Evolutionary conservation across 2,888 invertebrate genomes (phyloP).

Genomic region (Agrotis ipsilon): DNA sequence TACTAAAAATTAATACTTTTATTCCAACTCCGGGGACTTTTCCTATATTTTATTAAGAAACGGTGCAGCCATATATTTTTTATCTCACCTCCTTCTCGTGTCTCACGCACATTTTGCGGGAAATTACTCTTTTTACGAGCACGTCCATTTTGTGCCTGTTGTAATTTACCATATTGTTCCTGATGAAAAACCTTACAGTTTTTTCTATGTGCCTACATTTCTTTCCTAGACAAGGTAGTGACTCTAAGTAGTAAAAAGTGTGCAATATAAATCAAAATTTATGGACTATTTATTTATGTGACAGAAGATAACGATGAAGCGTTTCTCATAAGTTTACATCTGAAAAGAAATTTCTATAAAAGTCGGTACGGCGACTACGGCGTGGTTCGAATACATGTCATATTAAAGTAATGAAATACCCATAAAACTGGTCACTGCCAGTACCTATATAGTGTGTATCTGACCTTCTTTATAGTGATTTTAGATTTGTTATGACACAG

Average conservation of each 20-base stretch:
- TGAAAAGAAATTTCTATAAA: neutral
- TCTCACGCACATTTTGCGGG: slow-evolving; percentile 45
- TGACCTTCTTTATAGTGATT: neutral
- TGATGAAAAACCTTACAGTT: slow-evolving; percentile 2
- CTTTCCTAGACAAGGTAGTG: neutral
- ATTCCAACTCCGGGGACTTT: neutral
- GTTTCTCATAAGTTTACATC: neutral
- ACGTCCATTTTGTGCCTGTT: slow-evolving; percentile 16
- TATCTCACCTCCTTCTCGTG: slow-evolving; percentile 43
- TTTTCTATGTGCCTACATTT: neutral
- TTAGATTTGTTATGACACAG: neutral
- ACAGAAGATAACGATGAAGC: neutral
- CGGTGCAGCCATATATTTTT: slow-evolving; percentile 33
- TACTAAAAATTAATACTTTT: no score
- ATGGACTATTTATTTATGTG: no score
- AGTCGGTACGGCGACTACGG: neutral
- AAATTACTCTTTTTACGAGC: slow-evolving; percentile 63
- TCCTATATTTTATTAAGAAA: slow-evolving; percentile 6
- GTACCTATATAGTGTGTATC: no score
- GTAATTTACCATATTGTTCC: slow-evolving; percentile 48
- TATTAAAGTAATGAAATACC: neutral
- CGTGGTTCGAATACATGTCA: neutral
- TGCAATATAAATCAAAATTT: no score
- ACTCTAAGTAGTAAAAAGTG: no score
- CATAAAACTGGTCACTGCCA: neutral